phyloP scores from a whole-genome alignment of 37 sponge, comb jelly and placozoan genomes.

The Eunapius fragilis region DNA sequence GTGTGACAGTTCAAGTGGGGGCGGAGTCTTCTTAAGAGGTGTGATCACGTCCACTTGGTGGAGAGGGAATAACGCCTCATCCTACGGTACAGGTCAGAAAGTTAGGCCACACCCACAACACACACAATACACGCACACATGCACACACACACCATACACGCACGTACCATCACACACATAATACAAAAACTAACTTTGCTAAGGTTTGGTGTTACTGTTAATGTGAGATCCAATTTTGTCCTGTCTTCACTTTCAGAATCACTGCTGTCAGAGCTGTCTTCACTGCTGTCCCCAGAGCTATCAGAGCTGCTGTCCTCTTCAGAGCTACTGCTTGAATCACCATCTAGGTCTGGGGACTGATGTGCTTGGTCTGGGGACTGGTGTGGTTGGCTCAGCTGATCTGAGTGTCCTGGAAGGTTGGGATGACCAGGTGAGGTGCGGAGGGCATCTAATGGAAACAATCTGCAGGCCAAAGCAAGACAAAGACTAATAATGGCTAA shows the following conservation, averaged over 20 bases:
- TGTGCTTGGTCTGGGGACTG: not conserved
- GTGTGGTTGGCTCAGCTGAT: not conserved
- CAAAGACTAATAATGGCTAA: not conserved
- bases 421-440: too few relatives aligned
- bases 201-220: not conserved
- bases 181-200: not conserved
- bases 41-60: slow-evolving; percentile 11
- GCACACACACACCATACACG: not conserved
- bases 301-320: not conserved
- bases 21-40: slow-evolving; percentile 52
- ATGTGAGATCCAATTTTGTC: not conserved
- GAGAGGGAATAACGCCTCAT: not conserved
- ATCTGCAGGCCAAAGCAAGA: not conserved
- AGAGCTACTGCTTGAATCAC: not conserved
- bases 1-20: not conserved
- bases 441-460: too few relatives aligned
- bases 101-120: not conserved
- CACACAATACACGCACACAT: not conserved
- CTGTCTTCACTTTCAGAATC: not conserved
- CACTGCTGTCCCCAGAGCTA: not conserved
- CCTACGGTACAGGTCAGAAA: not conserved
- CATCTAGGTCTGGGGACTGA: not conserved
- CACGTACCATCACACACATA: too few relatives aligned
- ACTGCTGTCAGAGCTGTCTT: not conserved
- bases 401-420: too few relatives aligned